These are phyloP conservation scores for Labeo catla DNA, from an alignment of 2,113 vertebrate species.

Conservation along the genomic window DNA sequence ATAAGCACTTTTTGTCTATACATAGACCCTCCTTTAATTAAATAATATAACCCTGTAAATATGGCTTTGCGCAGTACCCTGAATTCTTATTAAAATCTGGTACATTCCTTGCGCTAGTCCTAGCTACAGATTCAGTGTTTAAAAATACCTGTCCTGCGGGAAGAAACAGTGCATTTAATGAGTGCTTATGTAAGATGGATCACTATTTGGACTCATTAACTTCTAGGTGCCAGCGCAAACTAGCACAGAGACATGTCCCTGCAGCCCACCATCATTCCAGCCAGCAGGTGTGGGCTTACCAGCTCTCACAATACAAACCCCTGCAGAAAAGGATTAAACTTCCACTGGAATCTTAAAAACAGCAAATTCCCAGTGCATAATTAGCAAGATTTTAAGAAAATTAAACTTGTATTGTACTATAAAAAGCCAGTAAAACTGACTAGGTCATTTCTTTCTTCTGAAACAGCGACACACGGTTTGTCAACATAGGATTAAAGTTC, in stretches of 20 bases:
- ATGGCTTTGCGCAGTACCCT: neutral
- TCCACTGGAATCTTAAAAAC: constrained; percentile 10
- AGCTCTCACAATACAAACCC: constrained; percentile 21
- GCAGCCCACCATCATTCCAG: constrained; percentile 50
- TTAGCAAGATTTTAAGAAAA: neutral
- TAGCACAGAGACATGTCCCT: constrained; percentile 42
- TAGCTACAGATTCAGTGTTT: constrained; percentile 3
- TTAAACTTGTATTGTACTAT: neutral
- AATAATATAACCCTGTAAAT: neutral
- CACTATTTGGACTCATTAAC: constrained; percentile 43
- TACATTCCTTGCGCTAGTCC: neutral
- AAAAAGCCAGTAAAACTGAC: neutral
- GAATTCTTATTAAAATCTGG: neutral
- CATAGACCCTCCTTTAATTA: neutral
- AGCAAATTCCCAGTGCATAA: constrained; percentile 6
- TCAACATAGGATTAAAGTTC: constrained; percentile 20
- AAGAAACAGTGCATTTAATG: constrained; percentile 47
- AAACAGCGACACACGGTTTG: neutral
- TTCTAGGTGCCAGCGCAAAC: constrained; percentile 32
- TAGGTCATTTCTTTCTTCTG: neutral
- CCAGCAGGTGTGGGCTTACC: constrained; percentile 35
- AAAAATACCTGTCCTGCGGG: constrained; percentile 28
- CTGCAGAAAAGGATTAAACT: neutral
- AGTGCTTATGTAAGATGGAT: constrained; percentile 41
- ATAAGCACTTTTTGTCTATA: neutral